Conservation (phyloP, 2,888 invertebrate species). For the Microctonus hyperodae region DNA sequence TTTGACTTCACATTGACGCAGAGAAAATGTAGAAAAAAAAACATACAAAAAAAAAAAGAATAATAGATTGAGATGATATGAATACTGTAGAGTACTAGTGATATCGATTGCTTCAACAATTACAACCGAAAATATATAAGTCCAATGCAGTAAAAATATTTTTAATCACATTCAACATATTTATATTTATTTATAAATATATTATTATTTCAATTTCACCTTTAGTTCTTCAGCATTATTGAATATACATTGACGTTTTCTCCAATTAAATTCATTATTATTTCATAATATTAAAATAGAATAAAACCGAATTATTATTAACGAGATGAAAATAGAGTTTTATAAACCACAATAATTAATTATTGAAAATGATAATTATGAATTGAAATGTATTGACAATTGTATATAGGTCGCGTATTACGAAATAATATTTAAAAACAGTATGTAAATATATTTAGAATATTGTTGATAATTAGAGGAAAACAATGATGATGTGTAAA, state of each 20-base stretch:
- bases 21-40: not conserved
- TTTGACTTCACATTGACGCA: not conserved
- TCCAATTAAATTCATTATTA: not conserved
- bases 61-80: not conserved
- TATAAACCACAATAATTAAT: not conserved
- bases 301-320: not conserved
- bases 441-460: not conserved
- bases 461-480: not conserved
- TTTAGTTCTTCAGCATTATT: not conserved
- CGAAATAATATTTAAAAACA: not conserved
- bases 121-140: not conserved
- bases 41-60: not conserved
- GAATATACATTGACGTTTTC: not conserved
- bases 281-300: not conserved
- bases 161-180: not conserved
- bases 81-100: not conserved
- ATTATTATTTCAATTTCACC: conserved; percentile 8
- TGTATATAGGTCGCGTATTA: not conserved
- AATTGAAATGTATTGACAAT: not conserved
- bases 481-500: not conserved
- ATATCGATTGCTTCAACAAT: not conserved
- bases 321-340: not conserved
- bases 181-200: not conserved
- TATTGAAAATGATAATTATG: not conserved
- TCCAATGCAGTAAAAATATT: not conserved